Evolutionary conservation across 2,797 vertebrate species (phyloP).

Genomic region (Macrochelys suwanniensis): DNA sequence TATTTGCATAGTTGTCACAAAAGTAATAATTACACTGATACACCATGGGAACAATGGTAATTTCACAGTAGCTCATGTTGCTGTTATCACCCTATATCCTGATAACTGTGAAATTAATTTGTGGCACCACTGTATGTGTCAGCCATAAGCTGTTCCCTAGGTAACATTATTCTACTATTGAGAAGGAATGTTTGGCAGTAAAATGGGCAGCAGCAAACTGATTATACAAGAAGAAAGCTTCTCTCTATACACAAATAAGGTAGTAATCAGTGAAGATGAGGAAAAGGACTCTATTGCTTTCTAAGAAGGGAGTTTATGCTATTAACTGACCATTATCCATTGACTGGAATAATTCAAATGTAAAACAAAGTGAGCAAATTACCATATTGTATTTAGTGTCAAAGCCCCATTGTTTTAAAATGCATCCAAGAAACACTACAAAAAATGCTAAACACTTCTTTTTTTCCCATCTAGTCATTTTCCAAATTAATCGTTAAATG

Average conservation of each 20-base stretch:
- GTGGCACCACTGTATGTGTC: slow-evolving; percentile 77
- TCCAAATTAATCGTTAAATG: not conserved
- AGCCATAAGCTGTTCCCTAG: slow-evolving; percentile 83
- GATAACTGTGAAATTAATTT: slow-evolving; percentile 86
- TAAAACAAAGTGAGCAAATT: slow-evolving; percentile 49
- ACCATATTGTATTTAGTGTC: slow-evolving; percentile 12
- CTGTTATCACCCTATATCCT: slow-evolving; percentile 79
- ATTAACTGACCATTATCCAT: slow-evolving; percentile 11
- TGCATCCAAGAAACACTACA: not conserved
- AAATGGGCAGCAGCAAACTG: slow-evolving; percentile 75
- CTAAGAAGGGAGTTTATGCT: not conserved
- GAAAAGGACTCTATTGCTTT: slow-evolving; percentile 38
- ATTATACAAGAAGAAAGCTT: slow-evolving; percentile 74
- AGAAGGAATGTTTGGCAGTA: slow-evolving; percentile 80
- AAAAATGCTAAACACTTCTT: slow-evolving; percentile 16
- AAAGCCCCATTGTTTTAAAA: slow-evolving; percentile 4
- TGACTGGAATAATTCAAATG: not conserved
- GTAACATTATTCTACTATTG: slow-evolving; percentile 81
- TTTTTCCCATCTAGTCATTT: slow-evolving; percentile 15
- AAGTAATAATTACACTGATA: slow-evolving; percentile 82
- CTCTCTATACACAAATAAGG: slow-evolving; percentile 71
- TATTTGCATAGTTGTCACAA: slow-evolving; percentile 80
- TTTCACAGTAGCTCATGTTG: slow-evolving; percentile 79
- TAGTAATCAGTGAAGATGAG: slow-evolving; percentile 42
- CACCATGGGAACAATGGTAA: slow-evolving; percentile 81